Conservation (phyloP, 2,888 invertebrate genomes). For the Gastracanthus pulcherrimus region DNA sequence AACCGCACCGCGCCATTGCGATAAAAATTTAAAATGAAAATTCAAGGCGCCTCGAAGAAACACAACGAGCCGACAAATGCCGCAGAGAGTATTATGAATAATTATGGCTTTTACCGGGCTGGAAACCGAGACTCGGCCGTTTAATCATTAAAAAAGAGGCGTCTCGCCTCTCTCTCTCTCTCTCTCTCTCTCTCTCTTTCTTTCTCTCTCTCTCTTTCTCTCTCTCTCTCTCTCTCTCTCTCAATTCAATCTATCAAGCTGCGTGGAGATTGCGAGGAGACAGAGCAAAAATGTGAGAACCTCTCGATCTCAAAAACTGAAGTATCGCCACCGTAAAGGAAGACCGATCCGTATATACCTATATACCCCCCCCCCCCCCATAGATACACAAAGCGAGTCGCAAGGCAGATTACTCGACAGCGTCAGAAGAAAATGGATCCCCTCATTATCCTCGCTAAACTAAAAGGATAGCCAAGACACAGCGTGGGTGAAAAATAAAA, state of each 20-base stretch:
- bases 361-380: no score
- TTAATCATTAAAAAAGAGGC: slow-evolving; percentile 36
- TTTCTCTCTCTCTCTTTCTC: no score
- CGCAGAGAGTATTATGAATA: slow-evolving; percentile 36
- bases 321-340: no score
- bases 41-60: slow-evolving; percentile 19
- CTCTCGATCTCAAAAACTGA: background rate
- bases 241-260: background rate
- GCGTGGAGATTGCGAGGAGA: no score
- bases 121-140: slow-evolving; percentile 8
- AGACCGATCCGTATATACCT: background rate
- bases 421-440: slow-evolving; percentile 26
- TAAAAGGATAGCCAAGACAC: background rate
- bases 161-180: no score
- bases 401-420: slow-evolving; percentile 1
- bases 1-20: background rate
- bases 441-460: slow-evolving; percentile 14
- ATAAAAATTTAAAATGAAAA: slow-evolving; percentile 39
- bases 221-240: no score
- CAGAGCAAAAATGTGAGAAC: background rate
- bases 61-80: background rate
- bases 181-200: no score
- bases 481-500: background rate
- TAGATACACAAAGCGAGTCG: background rate
- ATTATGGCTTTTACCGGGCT: slow-evolving; percentile 17